phyloP scores from a whole-genome alignment of 2,797 vertebrate species.

The Pseudocheirus occidentalis region DNA sequence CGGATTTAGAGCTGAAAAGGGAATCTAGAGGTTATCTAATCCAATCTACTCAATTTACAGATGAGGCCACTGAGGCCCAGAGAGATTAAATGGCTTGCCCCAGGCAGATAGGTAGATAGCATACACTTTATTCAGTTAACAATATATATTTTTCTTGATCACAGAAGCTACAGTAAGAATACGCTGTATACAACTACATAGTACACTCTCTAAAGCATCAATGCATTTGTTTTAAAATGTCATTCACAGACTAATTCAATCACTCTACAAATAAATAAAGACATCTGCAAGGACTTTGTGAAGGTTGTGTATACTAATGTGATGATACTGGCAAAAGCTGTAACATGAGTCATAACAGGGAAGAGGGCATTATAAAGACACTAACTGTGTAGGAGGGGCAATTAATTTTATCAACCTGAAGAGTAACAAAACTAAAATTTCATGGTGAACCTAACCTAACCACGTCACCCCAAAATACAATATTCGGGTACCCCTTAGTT shows the following conservation, averaged over 20 bases:
- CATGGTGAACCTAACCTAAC: not conserved
- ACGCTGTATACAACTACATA: too few species aligned
- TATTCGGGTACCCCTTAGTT: not conserved
- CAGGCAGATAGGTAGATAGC: too few species aligned
- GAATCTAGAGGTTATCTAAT: too few species aligned
- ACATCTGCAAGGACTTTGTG: not conserved
- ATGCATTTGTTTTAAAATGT: too few species aligned
- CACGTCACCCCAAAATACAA: not conserved
- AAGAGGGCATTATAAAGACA: not conserved
- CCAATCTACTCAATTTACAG: too few species aligned
- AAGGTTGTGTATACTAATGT: not conserved
- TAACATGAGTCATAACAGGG: not conserved
- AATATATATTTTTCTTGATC: too few species aligned
- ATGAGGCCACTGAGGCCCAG: too few species aligned
- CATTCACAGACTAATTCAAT: not conserved
- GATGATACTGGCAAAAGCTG: not conserved
- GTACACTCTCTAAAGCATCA: too few species aligned
- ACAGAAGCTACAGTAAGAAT: too few species aligned
- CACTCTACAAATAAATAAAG: not conserved
- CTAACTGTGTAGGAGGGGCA: not conserved
- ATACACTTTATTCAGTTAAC: too few species aligned
- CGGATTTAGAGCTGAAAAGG: too few species aligned
- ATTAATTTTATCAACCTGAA: not conserved
- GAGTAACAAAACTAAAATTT: not conserved
- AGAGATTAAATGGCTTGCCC: too few species aligned